Evolutionary conservation across 2,888 invertebrate species (phyloP).

Genomic region (Heliconius sara): DNA sequence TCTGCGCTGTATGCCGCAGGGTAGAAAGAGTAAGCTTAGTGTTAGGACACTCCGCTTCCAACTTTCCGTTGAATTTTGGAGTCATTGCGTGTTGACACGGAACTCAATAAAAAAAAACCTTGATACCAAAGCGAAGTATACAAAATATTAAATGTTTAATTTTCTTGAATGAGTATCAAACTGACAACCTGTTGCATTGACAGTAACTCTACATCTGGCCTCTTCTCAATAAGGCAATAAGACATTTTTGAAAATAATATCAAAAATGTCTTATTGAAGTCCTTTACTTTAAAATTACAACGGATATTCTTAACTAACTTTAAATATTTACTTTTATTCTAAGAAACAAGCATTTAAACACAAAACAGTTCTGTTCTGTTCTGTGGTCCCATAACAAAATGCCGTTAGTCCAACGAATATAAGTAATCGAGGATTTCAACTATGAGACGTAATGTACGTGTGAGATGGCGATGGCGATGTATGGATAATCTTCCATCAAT

Average conservation of each 20-base stretch:
- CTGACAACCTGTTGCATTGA: too few relatives aligned
- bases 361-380: not conserved
- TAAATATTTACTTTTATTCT: not conserved
- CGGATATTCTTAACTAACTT: not conserved
- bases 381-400: slow-evolving; percentile 16
- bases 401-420: slow-evolving; percentile 41
- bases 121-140: too few relatives aligned
- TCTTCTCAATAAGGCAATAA: too few relatives aligned
- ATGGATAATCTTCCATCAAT: slow-evolving; percentile 72
- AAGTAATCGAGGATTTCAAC: slow-evolving; percentile 38
- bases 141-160: too few relatives aligned
- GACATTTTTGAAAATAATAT: not conserved
- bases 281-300: not conserved
- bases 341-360: not conserved
- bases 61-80: too few relatives aligned
- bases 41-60: too few relatives aligned
- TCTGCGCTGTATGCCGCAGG: too few relatives aligned
- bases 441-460: slow-evolving; percentile 30
- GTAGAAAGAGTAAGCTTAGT: too few relatives aligned
- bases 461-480: slow-evolving; percentile 47
- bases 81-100: too few relatives aligned
- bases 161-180: too few relatives aligned
- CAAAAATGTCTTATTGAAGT: not conserved
- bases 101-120: too few relatives aligned
- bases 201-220: too few relatives aligned